Base-by-base conservation (phyloP, 2,888 invertebrate species). In the Marronus borbonicus region DNA sequence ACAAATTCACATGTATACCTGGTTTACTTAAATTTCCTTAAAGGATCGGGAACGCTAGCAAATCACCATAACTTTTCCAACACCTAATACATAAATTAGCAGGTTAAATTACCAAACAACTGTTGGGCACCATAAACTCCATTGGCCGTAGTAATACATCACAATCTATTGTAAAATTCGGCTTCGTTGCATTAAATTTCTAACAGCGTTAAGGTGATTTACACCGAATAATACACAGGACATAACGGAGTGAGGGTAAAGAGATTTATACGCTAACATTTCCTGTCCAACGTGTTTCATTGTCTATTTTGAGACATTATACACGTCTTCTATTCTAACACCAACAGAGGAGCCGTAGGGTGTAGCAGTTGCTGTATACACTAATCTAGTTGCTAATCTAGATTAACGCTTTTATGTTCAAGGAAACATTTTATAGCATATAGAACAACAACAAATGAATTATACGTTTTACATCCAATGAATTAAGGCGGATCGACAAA, bases 201-300 rank as follows among this genome's bases (percentile, higher is more conserved):
- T 44, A 66, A 76, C 68, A 39, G 28, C n/a, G 62, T 60, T 44
- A 60, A 76, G 44, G 39, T 60, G 76, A 76, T 76, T 76, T 76
- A 76, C 50, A 17, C 39, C 24, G 64, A 55, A 70, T 69, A 55
- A 69, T 36, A 17, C 20, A 58, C 70, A 17, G 70, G 31, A 58
- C 20, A 55, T 12, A 58, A 58, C 31, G 31, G 3, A 14, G 36
- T 52, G 20, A 17, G 28, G 20, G 52, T 17, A 55, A 55, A n/a
- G 4, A n/a, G 58, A 70, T 55, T 70, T 70, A 55, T 70, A 70
- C 58, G 58, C 17, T 70, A 55, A 70, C 58, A 70, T 55, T 70
- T 70, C 70, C 70, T 70, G 36, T 52, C 10, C 28, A 36, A 55
- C 31, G 31, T 50, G 31, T 36, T 70, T 17, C 58, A 70, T 58